These are phyloP conservation scores for Prosopocoilus inquinatus DNA, from an alignment of 2,888 invertebrate species.

Conservation along the genomic window DNA sequence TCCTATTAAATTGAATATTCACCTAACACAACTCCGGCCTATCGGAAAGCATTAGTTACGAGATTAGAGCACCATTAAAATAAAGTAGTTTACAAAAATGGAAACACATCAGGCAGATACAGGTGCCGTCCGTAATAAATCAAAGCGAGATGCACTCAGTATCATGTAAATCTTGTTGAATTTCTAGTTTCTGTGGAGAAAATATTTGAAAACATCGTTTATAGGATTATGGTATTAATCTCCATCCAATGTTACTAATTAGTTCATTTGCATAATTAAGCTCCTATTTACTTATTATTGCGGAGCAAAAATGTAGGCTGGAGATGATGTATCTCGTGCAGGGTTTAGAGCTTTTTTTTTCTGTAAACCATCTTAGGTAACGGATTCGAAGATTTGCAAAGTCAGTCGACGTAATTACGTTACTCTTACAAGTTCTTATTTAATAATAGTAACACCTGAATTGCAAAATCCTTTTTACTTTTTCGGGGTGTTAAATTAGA, in stretches of 20 bases:
- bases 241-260: conserved; percentile 1
- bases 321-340: too few relatives aligned
- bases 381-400: too few relatives aligned
- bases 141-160: conserved; percentile 6
- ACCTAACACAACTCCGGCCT: conserved; percentile 24
- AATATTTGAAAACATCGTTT: not conserved
- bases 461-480: too few relatives aligned
- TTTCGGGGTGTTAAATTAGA: too few relatives aligned
- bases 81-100: conserved; percentile 19
- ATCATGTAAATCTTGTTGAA: not conserved
- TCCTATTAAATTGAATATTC: conserved; percentile 27
- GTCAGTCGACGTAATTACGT: too few relatives aligned
- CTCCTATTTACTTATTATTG: too few relatives aligned
- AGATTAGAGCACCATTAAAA: conserved; percentile 26
- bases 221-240: not conserved
- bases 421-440: too few relatives aligned
- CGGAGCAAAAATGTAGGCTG: too few relatives aligned
- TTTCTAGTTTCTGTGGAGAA: not conserved
- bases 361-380: too few relatives aligned
- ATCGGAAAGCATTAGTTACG: conserved; percentile 25
- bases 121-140: conserved; percentile 9
- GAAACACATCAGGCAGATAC: conserved; percentile 17
- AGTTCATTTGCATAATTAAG: not conserved
- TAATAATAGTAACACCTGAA: too few relatives aligned
- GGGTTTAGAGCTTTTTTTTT: too few relatives aligned